phyloP scores from a whole-genome alignment of 2,888 invertebrate genomes.

The Zhengitettix transpicula region DNA sequence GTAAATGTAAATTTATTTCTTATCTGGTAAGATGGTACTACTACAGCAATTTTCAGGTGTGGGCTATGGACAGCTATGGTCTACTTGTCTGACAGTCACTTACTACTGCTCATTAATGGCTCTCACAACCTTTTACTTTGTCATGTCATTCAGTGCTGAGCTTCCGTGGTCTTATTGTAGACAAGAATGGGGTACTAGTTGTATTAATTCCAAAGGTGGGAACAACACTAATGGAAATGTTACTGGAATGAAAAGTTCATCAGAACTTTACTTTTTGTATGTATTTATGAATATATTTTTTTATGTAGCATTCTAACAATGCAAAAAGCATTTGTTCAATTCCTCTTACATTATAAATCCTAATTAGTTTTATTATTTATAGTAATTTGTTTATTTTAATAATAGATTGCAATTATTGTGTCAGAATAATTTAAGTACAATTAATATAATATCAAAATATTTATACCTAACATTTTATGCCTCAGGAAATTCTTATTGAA shows the following conservation, averaged over 20 bases:
- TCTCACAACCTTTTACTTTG: conserved; percentile 52
- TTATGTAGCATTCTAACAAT: no score
- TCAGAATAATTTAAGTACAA: no score
- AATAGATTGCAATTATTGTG: no score
- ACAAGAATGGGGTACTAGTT: conserved; percentile 32
- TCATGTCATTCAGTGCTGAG: conserved; percentile 48
- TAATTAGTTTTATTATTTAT: no score
- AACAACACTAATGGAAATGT: background rate
- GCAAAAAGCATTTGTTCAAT: no score
- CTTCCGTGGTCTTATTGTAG: conserved; percentile 58
- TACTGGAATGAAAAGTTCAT: background rate
- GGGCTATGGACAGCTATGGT: conserved; percentile 30
- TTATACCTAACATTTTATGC: no score
- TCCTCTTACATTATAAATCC: no score
- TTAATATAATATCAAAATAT: no score
- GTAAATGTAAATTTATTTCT: no score
- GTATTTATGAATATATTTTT: background rate
- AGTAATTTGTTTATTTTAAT: no score
- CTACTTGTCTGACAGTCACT: conserved; percentile 40
- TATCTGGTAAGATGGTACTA: no score
- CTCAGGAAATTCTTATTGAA: conserved; percentile 33
- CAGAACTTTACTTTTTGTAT: background rate
- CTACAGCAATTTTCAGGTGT: conserved; percentile 18
- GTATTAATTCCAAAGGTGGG: conserved; percentile 22
- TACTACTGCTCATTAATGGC: conserved; percentile 65